Evolutionary conservation across 2,113 vertebrate genomes (phyloP).

Genomic region (Gila orcuttii): DNA sequence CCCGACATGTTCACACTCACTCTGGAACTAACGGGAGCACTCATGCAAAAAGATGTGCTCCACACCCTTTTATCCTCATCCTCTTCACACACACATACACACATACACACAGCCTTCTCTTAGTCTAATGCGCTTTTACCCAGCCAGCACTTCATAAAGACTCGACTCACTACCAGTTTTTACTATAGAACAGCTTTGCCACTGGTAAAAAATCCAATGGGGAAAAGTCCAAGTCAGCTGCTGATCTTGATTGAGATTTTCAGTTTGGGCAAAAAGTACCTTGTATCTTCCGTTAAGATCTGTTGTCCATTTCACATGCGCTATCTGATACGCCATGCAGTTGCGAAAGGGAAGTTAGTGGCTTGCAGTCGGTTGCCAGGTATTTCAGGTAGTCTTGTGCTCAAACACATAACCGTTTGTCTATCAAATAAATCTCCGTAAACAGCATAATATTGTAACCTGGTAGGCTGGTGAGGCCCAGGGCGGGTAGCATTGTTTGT

Average conservation of each 20-base stretch:
- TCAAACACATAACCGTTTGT: neutral
- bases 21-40: slow-evolving; percentile 67
- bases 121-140: slow-evolving; percentile 26
- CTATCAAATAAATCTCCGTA: neutral
- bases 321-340: neutral
- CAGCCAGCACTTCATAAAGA: neutral
- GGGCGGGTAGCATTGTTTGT: slow-evolving; percentile 17
- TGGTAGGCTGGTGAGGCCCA: neutral
- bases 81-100: slow-evolving; percentile 10
- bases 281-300: neutral
- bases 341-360: slow-evolving; percentile 25
- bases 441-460: neutral
- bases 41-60: slow-evolving; percentile 68
- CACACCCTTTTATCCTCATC: slow-evolving; percentile 45
- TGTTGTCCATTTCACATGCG: neutral
- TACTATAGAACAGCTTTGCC: slow-evolving; percentile 3
- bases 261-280: slow-evolving; percentile 24
- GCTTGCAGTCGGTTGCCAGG: neutral
- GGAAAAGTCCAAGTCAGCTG: neutral
- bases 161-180: neutral
- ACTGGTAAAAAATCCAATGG: neutral
- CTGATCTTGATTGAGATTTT: neutral
- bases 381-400: neutral
- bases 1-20: slow-evolving; percentile 56
- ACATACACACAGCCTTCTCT: slow-evolving; percentile 17